Evolutionary conservation across 2,888 invertebrate genomes (phyloP).

Genomic region (Drosophila ezoana): DNA sequence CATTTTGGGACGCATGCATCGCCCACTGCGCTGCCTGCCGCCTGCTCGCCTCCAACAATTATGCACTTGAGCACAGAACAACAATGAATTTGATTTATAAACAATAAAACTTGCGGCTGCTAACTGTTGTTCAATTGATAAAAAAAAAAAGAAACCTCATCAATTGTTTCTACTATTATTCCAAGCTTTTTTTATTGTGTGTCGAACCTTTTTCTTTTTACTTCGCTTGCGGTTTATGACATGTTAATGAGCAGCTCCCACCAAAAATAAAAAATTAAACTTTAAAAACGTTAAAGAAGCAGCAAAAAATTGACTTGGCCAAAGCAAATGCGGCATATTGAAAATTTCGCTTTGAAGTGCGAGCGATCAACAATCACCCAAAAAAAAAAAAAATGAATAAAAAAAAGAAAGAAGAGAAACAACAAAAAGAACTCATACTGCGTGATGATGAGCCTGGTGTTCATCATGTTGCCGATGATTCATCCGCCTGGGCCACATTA

Average conservation of each 20-base stretch:
- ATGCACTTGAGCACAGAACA: conserved; percentile 51
- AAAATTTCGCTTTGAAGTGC: conserved; percentile 53
- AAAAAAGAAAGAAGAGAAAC: conserved; percentile 4
- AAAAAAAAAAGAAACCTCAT: conserved; percentile 25
- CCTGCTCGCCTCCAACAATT: conserved; percentile 31
- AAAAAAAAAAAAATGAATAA: conserved; percentile 13
- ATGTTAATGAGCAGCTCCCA: conserved; percentile 74
- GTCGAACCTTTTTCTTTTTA: conserved; percentile 6
- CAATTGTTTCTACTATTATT: conserved; percentile 47
- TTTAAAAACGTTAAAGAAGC: conserved; percentile 6
- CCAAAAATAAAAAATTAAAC: conserved; percentile 10
- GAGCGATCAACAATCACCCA: conserved; percentile 51
- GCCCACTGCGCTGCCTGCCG: conserved; percentile 34
- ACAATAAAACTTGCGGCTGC: conserved; percentile 25
- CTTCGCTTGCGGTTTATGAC: conserved; percentile 73
- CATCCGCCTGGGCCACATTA: conserved; percentile 20
- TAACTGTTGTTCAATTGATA: conserved; percentile 24
- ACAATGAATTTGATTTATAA: conserved; percentile 66
- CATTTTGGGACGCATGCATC: conserved; percentile 40
- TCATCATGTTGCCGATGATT: conserved; percentile 39
- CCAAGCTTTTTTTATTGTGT: conserved; percentile 30
- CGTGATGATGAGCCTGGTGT: conserved; percentile 44
- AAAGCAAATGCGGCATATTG: conserved; percentile 46
- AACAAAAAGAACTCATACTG: conserved; percentile 29
- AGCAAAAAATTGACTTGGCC: conserved; percentile 28